Conservation (phyloP, 2,113 vertebrate genomes). For the Chlorocebus sabaeus region DNA sequence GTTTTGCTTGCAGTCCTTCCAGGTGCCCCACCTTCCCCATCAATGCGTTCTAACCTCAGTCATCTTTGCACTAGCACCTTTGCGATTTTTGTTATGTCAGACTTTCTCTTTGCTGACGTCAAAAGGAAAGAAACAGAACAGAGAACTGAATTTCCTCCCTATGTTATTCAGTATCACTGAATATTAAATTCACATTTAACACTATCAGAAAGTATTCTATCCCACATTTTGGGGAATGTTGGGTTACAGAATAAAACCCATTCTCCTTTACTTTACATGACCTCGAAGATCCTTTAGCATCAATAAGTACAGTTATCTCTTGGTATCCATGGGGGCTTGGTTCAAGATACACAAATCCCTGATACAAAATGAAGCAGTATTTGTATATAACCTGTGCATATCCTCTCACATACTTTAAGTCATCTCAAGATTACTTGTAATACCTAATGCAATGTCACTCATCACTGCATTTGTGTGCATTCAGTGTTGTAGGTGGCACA, state of each 20-base stretch:
- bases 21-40: background rate
- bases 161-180: background rate
- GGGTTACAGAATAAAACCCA: background rate
- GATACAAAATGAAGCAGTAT: background rate
- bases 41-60: background rate
- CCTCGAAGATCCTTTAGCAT: background rate
- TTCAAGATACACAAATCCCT: background rate
- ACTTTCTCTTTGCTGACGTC: background rate
- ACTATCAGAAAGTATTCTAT: background rate
- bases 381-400: background rate
- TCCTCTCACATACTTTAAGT: background rate
- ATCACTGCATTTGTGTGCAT: background rate
- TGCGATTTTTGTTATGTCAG: background rate
- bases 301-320: background rate
- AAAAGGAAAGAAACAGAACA: background rate
- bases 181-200: background rate
- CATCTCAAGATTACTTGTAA: background rate
- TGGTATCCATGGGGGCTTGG: background rate
- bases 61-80: background rate
- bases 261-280: background rate
- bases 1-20: background rate
- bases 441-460: background rate
- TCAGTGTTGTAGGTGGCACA: background rate
- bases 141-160: background rate
- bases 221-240: fast-evolving